phyloP scores from a whole-genome alignment of 2,888 invertebrate genomes.

The Caenorhabditis sinica region DNA sequence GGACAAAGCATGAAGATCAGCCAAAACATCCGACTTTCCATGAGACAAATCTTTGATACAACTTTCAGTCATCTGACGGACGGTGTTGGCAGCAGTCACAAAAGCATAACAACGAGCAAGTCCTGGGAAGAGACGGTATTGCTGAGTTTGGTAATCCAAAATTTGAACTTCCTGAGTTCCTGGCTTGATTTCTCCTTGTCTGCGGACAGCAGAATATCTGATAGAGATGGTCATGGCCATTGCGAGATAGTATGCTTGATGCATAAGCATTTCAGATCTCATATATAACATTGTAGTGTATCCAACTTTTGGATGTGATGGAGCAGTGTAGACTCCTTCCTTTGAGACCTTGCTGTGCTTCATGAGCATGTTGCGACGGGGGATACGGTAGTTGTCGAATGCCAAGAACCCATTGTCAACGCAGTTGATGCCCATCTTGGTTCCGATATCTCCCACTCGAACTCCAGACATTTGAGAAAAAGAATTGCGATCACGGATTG shows the following conservation, averaged over 20 bases:
- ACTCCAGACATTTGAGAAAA: constrained; percentile 86
- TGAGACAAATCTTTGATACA: constrained; percentile 59
- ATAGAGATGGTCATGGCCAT: constrained; percentile 91
- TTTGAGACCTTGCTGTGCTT: constrained; percentile 89
- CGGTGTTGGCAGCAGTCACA: constrained; percentile 82
- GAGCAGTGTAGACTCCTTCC: constrained; percentile 93
- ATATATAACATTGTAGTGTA: constrained; percentile 92
- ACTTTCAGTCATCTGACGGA: constrained; percentile 67
- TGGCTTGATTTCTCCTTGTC: constrained; percentile 92
- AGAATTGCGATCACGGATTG: constrained; percentile 92
- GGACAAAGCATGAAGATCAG: constrained; percentile 92
- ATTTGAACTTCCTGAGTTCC: constrained; percentile 93
- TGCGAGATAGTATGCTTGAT: constrained; percentile 88
- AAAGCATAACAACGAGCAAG: constrained; percentile 89
- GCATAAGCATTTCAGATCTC: constrained; percentile 92
- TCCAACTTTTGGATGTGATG: constrained; percentile 90
- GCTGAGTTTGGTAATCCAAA: constrained; percentile 94
- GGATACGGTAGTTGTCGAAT: constrained; percentile 92
- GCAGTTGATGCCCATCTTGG: constrained; percentile 93
- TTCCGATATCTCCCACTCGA: constrained; percentile 95
- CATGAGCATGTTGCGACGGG: constrained; percentile 93
- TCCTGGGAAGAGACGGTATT: constrained; percentile 93
- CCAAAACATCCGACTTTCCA: constrained; percentile 74
- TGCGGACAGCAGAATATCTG: constrained; percentile 92
- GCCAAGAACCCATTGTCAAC: constrained; percentile 95